Evolutionary conservation across 2,113 vertebrate genomes (phyloP), one percentile per base, ranked within the genome.

Genomic region (Platanista minor): DNA sequence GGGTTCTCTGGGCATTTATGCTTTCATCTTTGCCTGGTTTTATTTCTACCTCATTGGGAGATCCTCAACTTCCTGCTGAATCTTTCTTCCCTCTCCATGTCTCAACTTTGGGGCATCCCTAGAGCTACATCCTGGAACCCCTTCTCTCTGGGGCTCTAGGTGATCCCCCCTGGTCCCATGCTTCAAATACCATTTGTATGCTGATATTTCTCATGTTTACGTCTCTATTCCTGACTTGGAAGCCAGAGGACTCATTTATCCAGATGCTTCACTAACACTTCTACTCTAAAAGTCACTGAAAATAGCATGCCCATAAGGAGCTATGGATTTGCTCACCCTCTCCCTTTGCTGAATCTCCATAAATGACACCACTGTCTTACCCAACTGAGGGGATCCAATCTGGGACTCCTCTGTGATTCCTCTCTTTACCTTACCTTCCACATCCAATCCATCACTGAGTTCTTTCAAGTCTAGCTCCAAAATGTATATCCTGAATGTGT

Each of bases 151-250:
- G 36, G 31, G 21, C 1, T 64, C 46, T 33, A 36, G 17, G 33
- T 11, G 12, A 62, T 39, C 0, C 2, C 18, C 11, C 2, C 43
- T 3, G 5, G 4, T 29, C 20, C 33, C 41, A 12, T 31, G 27
- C 41, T 87, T 86, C 59, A 52, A 49, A 49, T 52, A 9, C 29
- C 20, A 41, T 39, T 8, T 31, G 20, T 57, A 31, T 54, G 59
- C 13, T 20, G 2, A 31, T 9, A 13, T 59, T 10, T 33, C 41
- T 84, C 20, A 43, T 5, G 3, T 61, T 69, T 13, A 0, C 3
- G 6, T 75, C 11, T 39, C 15, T 8, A 1, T 75, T 41, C 41
- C 8, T 74, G 72, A 29, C 41, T 41, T 46, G 41, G 72, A 74
- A 14, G 27, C 21, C 23, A 31, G 57, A 90, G 27, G 21, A 29